Conservation (phyloP, 2,888 invertebrate species). For the Cyaniris semiargus region DNA sequence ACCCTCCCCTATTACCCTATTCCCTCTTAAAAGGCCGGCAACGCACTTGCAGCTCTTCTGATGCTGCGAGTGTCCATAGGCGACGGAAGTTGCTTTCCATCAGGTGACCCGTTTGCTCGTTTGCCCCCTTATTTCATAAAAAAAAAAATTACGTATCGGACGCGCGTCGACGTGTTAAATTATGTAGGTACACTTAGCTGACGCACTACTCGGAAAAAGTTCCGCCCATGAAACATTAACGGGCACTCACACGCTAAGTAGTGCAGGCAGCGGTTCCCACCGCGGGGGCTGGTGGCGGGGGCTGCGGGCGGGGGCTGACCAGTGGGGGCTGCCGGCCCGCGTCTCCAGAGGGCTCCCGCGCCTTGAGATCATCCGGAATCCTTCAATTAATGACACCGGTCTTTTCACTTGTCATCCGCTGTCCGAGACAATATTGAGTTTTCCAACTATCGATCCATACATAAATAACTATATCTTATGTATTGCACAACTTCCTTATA, state of each 20-base stretch:
- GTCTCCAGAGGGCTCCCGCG: slow-evolving; percentile 47
- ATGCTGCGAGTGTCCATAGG: no score
- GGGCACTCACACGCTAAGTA: slow-evolving; percentile 80
- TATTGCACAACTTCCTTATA: background rate
- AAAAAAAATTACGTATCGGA: background rate
- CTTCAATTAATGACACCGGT: slow-evolving; percentile 75
- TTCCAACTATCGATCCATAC: slow-evolving; percentile 47
- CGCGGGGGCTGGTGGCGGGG: slow-evolving; percentile 56
- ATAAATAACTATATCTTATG: slow-evolving; percentile 40
- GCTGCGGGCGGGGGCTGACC: slow-evolving; percentile 71
- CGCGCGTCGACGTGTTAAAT: slow-evolving; percentile 69
- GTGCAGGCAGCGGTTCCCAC: slow-evolving; percentile 79
- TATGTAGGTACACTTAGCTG: slow-evolving; percentile 77
- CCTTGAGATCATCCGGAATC: slow-evolving; percentile 74
- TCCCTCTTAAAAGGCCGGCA: no score
- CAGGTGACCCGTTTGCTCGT: no score
- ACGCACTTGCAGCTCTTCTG: no score
- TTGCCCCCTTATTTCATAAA: no score
- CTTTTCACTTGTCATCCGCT: slow-evolving; percentile 75
- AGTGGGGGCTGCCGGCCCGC: slow-evolving; percentile 74
- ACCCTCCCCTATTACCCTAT: no score
- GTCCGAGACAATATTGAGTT: slow-evolving; percentile 58
- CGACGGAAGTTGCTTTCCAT: no score
- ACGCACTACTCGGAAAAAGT: slow-evolving; percentile 76
- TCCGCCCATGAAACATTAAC: slow-evolving; percentile 80